Percentiles rank a stretch among this genome's conserved stretches.
These are phyloP conservation scores for Parazoanthus swiftii DNA, from an alignment of 92 coral and sea anemone genomes.

Conservation along the genomic window DNA sequence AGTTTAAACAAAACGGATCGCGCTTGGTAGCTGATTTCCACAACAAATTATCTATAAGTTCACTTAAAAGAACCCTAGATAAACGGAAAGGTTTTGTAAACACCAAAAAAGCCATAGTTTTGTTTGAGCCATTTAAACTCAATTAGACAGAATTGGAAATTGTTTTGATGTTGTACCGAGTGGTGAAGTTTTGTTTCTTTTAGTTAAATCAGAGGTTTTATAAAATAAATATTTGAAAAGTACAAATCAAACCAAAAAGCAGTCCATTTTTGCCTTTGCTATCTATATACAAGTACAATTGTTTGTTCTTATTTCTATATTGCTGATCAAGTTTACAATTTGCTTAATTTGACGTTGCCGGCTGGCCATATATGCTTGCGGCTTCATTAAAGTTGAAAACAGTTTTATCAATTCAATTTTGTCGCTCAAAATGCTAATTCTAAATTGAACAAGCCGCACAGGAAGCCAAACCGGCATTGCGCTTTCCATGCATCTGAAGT, in stretches of 20 bases:
- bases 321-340: not conserved
- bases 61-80: not conserved
- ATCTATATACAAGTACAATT: not conserved
- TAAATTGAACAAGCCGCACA: not conserved
- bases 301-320: too few species aligned
- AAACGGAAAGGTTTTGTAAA: not conserved
- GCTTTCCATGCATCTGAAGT: too few species aligned
- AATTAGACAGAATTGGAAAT: not conserved
- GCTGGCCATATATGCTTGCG: constrained; percentile 2
- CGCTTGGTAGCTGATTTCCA: not conserved
- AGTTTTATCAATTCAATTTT: constrained; percentile 16
- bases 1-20: constrained; percentile 13
- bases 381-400: constrained; percentile 22
- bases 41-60: not conserved
- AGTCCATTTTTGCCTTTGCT: not conserved
- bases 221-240: not conserved
- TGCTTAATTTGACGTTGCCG: not conserved
- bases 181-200: not conserved
- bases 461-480: not conserved
- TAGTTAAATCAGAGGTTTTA: not conserved
- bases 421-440: constrained; percentile 15
- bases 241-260: not conserved
- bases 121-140: not conserved
- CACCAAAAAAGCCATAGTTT: not conserved
- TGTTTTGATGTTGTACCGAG: not conserved